Conservation (phyloP, 2,113 vertebrate species). For the Apaloderma vittatum region DNA sequence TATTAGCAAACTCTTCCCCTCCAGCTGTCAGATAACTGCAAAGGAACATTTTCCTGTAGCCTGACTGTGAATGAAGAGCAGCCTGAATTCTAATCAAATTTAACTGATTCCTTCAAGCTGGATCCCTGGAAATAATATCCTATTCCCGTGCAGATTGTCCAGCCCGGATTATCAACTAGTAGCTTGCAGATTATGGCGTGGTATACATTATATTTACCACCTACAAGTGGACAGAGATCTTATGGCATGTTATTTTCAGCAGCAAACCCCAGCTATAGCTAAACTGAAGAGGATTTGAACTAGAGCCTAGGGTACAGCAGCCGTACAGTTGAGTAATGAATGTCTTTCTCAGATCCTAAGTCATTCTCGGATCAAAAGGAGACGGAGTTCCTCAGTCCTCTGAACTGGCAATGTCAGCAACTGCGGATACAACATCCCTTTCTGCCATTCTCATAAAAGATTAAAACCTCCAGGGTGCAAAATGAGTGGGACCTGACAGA, state of each 20-base stretch:
- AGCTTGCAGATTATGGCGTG: not conserved
- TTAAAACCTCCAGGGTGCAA: not conserved
- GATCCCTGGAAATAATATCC: not conserved
- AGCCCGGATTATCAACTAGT: not conserved
- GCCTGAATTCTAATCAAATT: slow-evolving; percentile 18
- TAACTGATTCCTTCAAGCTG: not conserved
- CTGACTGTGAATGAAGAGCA: not conserved
- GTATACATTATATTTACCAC: not conserved
- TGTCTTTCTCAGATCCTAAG: not conserved
- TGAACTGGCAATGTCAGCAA: not conserved
- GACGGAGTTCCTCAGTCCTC: not conserved
- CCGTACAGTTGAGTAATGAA: not conserved
- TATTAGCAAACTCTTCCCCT: slow-evolving; percentile 50
- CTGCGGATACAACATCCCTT: not conserved
- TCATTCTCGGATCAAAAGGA: not conserved
- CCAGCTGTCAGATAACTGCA: slow-evolving; percentile 33
- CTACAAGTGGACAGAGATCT: not conserved
- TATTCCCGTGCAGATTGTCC: not conserved
- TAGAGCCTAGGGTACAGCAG: not conserved
- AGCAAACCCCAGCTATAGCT: not conserved
- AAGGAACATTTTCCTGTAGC: slow-evolving; percentile 14
- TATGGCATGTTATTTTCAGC: not conserved
- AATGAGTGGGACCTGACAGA: not conserved
- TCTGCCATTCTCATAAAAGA: not conserved
- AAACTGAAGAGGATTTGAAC: not conserved